Evolutionary conservation across 2,113 vertebrate genomes (phyloP), one percentile per base, ranked within the genome.

Genomic region (Rhinolophus sinicus): DNA sequence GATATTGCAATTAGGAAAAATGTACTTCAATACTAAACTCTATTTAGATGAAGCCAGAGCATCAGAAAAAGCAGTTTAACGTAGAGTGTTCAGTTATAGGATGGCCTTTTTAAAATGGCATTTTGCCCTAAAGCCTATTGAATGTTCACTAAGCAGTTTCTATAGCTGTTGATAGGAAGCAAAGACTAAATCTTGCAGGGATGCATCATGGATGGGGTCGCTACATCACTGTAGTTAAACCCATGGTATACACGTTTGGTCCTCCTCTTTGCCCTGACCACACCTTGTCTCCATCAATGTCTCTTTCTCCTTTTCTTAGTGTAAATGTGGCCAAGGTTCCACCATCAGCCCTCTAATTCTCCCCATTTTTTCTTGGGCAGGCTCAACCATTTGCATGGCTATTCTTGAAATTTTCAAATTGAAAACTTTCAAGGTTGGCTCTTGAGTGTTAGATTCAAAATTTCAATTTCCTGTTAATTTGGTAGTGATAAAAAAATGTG

Each of bases 381-480:
- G n/a, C 35, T 84, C 22, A 67, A 26, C n/a, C 11, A n/a, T 81
- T 69, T 70, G 14, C 4, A 33, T 44, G 18, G 6, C 26, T 94
- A 24, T 47, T 62, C 38, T 73, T 64, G 14, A 54, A 83, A 73
- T 7, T n/a, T 77, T 81, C 38, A 70, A 69, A 40, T 81, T 62
- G 16, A 14, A 91, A 89, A 90, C 5, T 73, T 70, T 95, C 24
- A 24, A 24, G n/a, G 47, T 40, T 88, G 44, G 19, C n/a, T 35
- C 52, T 90, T 58, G 40, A 72, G 5, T 26, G 47, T 88, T 70
- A 65, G 52, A n/a, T 6, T 81, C 30, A 60, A 50, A 86, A 83
- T 92, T 89, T 22, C 22, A 89, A 28, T 58, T 83, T 87, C 33
- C 67, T 77, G 38, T 47, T 83, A 38, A 44, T 72, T 88, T 70